Evolutionary conservation across 2,888 invertebrate genomes (phyloP).

Genomic region (Pogonocherus hispidulus): DNA sequence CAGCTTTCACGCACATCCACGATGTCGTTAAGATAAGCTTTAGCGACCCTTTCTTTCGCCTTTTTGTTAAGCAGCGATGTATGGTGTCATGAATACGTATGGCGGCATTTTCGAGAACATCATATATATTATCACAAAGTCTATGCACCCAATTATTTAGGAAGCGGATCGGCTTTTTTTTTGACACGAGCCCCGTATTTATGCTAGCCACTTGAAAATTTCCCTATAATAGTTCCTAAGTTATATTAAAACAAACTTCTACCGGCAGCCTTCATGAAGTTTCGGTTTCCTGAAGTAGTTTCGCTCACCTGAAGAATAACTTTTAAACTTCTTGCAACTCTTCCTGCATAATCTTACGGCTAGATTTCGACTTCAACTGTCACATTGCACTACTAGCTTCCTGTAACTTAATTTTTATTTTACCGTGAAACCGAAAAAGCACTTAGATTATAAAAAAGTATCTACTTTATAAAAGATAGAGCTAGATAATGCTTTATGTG

Average conservation of each 20-base stretch:
- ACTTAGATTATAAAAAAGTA: too few species aligned
- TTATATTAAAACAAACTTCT: slow-evolving; percentile 21
- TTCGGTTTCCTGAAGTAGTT: neutral
- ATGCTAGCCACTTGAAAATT: slow-evolving; percentile 21
- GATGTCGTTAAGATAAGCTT: slow-evolving; percentile 57
- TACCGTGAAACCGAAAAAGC: too few species aligned
- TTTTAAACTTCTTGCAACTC: slow-evolving; percentile 7
- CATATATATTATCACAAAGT: slow-evolving; percentile 41
- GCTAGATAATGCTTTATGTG: too few species aligned
- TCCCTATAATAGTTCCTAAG: slow-evolving; percentile 14
- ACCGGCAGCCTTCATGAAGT: neutral
- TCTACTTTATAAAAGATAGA: too few species aligned
- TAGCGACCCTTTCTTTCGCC: slow-evolving; percentile 50
- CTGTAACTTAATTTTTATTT: neutral
- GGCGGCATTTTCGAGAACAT: slow-evolving; percentile 41
- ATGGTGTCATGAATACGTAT: slow-evolving; percentile 54
- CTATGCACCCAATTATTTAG: slow-evolving; percentile 16
- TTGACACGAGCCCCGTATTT: slow-evolving; percentile 5
- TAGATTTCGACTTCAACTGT: neutral
- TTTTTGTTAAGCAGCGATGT: slow-evolving; percentile 49
- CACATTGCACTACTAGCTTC: neutral
- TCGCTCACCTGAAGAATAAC: neutral
- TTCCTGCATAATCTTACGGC: neutral
- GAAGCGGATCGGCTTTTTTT: slow-evolving; percentile 24
- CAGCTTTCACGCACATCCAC: slow-evolving; percentile 47